Percentiles rank a stretch among this genome's conserved stretches.
These are phyloP conservation scores for Harpalus rubripes DNA, from an alignment of 2,888 invertebrate species.

Conservation along the genomic window DNA sequence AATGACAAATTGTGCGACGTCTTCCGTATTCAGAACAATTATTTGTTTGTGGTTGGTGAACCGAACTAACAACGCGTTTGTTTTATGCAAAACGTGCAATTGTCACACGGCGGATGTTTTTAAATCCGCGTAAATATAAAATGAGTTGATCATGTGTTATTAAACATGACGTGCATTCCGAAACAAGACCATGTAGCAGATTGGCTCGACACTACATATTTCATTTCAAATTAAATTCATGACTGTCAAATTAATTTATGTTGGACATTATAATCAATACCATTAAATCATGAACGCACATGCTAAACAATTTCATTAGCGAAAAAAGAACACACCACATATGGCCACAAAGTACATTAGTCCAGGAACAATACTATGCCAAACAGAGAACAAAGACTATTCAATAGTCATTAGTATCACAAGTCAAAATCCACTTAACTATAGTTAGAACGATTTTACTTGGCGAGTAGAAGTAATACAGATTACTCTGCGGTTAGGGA, in stretches of 20 bases:
- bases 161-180: slow-evolving; percentile 29
- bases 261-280: slow-evolving; percentile 38
- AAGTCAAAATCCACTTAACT: too few relatives aligned
- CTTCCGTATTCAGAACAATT: slow-evolving; percentile 40
- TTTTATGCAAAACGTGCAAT: slow-evolving; percentile 4
- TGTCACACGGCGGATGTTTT: slow-evolving; percentile 1
- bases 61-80: slow-evolving; percentile 16
- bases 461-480: too few relatives aligned
- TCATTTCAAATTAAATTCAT: slow-evolving; percentile 54
- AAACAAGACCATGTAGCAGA: slow-evolving; percentile 49
- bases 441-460: too few relatives aligned
- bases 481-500: too few relatives aligned
- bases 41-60: slow-evolving; percentile 13
- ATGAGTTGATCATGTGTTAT: slow-evolving; percentile 50
- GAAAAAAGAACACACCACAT: neutral
- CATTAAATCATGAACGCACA: slow-evolving; percentile 18
- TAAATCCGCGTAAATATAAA: slow-evolving; percentile 29
- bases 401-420: too few relatives aligned
- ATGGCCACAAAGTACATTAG: neutral
- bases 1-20: slow-evolving; percentile 38
- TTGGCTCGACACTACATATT: slow-evolving; percentile 41
- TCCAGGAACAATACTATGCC: too few relatives aligned
- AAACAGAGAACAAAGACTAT: too few relatives aligned
- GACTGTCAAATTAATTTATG: slow-evolving; percentile 52
- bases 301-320: neutral